Base-by-base conservation (phyloP, 37 sponge, comb jelly and placozoan species). In the Dysidea cf. avara region DNA sequence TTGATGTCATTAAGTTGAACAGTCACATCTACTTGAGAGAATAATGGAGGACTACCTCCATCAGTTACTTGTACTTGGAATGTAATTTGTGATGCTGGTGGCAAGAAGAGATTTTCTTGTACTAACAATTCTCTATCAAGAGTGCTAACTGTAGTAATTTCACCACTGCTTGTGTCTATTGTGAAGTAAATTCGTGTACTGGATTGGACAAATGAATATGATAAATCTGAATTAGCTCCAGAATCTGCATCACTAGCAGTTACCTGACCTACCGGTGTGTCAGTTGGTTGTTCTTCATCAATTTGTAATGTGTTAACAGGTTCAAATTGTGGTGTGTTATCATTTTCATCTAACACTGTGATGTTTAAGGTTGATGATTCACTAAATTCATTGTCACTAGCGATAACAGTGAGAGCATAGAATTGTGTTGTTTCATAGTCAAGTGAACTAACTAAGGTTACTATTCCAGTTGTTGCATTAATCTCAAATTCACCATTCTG, bases 401-500 rank as follows among this genome's bases (percentile, higher is more conserved):
- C 55, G 38, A 56, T 54, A 30, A 54, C 71, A 31, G 71, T 66
- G 25, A 40, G 53, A 12, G 38, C 39, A 38, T 85, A 90, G 25
- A 17, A 21, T 22, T 18, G 22, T n/a, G 30, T 43, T 37, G 21
- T 39, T 51, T 85, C 86, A 68, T 85, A 90, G 36, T 84, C 78
- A n/a, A 90, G 22, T 25, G 69, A 50, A 31, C 18, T 31, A 21
- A 72, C 83, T 16, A 88, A 68, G 4, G 75, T 61, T 2, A 88
- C 58, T 5, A 61, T 69, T 6, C 81, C 88, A 39, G 64, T 74
- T 52, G 22, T 38, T 9, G 74, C 58, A 22, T 88, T 47, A 37
- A 88, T 81, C 35, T 82, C 68, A 62, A 88, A 88, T 11, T 53
- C 46, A 36, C 62, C 75, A 22, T 88, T 53, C 17, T 39, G 29